A percentile compares a stretch with the other conserved stretches of the same genome.
phyloP scores from a whole-genome alignment of 2,797 vertebrate species.

The Hydrocynus forskahlii region DNA sequence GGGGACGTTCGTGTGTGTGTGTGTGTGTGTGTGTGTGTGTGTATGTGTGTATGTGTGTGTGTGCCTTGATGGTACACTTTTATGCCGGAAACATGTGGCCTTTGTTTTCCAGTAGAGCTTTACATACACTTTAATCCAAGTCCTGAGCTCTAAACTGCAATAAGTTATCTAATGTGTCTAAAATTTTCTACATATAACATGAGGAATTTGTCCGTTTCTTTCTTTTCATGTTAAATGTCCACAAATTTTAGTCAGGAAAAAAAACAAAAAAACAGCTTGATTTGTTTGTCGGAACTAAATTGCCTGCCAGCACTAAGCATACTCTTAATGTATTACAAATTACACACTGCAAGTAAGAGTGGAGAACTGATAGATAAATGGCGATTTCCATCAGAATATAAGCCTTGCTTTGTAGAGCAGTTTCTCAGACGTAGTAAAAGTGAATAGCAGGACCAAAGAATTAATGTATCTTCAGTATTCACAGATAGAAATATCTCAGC shows the following conservation, averaged over 20 bases:
- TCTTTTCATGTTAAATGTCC: background rate
- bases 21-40: constrained; percentile 13
- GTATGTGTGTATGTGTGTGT: background rate
- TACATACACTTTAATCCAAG: constrained; percentile 36
- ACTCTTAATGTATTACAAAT: constrained; percentile 2
- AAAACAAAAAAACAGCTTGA: constrained; percentile 2
- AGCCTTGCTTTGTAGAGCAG: constrained; percentile 14
- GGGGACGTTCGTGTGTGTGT: constrained; percentile 10
- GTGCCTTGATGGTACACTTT: constrained; percentile 12
- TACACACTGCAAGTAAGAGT: background rate
- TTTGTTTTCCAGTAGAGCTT: constrained; percentile 48
- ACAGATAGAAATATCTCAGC: constrained; percentile 21
- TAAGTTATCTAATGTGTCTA: constrained; percentile 9
- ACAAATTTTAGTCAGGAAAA: constrained; percentile 19
- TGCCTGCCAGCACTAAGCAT: constrained; percentile 22
- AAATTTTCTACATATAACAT: constrained; percentile 1
- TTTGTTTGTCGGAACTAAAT: constrained; percentile 15
- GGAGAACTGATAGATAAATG: background rate
- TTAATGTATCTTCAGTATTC: constrained; percentile 26
- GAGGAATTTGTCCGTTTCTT: background rate
- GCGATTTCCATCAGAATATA: background rate
- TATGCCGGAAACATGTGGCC: constrained; percentile 41
- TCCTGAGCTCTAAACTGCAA: constrained; percentile 29
- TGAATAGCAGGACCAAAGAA: constrained; percentile 53
- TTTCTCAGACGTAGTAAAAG: constrained; percentile 21